A percentile compares a stretch with the other conserved stretches of the same genome.
phyloP scores from a whole-genome alignment of 2,113 vertebrate species.

The Platysternon megacephalum region DNA sequence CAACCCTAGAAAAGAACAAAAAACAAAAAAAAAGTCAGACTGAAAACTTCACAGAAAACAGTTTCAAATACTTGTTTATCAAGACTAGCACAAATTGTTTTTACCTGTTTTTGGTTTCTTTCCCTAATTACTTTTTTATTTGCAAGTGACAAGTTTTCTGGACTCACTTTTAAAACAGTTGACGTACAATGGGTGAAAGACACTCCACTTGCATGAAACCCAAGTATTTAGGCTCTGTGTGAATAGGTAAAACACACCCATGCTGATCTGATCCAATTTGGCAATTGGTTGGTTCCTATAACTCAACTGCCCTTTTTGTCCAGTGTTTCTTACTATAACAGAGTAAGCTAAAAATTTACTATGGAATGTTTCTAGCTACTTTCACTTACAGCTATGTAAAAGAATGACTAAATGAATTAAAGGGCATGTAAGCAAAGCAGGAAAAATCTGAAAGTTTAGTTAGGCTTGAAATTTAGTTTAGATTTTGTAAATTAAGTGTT shows the following conservation, averaged over 20 bases:
- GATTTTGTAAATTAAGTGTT: neutral
- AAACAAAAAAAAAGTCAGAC: neutral
- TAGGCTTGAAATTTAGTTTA: neutral
- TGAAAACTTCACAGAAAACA: neutral
- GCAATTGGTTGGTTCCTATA: neutral
- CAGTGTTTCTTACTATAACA: neutral
- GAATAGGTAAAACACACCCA: neutral
- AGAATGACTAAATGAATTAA: neutral
- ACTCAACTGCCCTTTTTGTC: neutral
- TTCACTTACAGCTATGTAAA: neutral
- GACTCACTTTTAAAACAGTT: neutral
- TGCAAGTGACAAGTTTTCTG: neutral
- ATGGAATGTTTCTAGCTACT: neutral
- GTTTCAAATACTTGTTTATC: neutral
- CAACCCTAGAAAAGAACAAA: slow-evolving; percentile 77
- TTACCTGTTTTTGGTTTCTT: neutral
- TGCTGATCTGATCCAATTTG: neutral
- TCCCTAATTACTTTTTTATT: neutral
- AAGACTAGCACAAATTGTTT: neutral
- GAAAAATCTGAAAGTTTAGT: neutral
- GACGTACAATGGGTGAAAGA: neutral
- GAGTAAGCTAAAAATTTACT: neutral
- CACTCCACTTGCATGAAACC: neutral
- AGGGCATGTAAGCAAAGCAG: neutral
- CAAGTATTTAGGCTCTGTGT: neutral